phyloP scores from a whole-genome alignment of 2,888 invertebrate genomes.

The Plebejus melissa region DNA sequence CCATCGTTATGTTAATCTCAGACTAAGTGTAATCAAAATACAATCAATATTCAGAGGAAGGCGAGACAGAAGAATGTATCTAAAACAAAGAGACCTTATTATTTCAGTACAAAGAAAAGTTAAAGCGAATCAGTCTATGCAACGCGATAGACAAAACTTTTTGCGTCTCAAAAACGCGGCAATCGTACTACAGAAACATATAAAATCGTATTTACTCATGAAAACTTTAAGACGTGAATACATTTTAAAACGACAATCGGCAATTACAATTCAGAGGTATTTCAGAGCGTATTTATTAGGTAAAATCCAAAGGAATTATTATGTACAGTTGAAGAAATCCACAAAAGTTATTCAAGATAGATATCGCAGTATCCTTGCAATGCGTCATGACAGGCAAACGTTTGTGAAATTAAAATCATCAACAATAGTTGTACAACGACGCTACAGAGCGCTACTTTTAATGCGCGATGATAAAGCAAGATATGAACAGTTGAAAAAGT shows the following conservation, averaged over 20 bases:
- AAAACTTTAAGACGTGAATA: constrained; percentile 47
- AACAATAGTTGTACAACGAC: constrained; percentile 49
- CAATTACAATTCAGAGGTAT: constrained; percentile 45
- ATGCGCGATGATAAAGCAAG: constrained; percentile 42
- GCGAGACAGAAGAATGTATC: constrained; percentile 57
- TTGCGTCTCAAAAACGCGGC: constrained; percentile 55
- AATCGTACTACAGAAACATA: constrained; percentile 68
- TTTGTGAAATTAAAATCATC: constrained; percentile 47
- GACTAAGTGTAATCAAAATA: constrained; percentile 53
- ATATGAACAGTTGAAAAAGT: constrained; percentile 40
- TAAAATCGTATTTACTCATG: constrained; percentile 58
- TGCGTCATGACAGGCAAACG: constrained; percentile 50
- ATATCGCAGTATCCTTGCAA: constrained; percentile 60
- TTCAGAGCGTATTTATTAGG: constrained; percentile 46
- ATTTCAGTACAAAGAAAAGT: constrained; percentile 72
- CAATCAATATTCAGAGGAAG: constrained; percentile 72
- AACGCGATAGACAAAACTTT: constrained; percentile 54
- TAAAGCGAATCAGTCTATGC: constrained; percentile 62
- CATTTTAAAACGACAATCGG: constrained; percentile 45
- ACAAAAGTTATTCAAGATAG: constrained; percentile 52
- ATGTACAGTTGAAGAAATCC: constrained; percentile 41
- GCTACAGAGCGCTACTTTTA: constrained; percentile 45
- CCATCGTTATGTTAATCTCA: constrained; percentile 50
- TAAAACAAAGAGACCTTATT: constrained; percentile 48
- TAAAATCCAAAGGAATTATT: constrained; percentile 41